These are phyloP conservation scores for Tapirus terrestris DNA, from an alignment of 2,113 vertebrate genomes.

Conservation along the genomic window DNA sequence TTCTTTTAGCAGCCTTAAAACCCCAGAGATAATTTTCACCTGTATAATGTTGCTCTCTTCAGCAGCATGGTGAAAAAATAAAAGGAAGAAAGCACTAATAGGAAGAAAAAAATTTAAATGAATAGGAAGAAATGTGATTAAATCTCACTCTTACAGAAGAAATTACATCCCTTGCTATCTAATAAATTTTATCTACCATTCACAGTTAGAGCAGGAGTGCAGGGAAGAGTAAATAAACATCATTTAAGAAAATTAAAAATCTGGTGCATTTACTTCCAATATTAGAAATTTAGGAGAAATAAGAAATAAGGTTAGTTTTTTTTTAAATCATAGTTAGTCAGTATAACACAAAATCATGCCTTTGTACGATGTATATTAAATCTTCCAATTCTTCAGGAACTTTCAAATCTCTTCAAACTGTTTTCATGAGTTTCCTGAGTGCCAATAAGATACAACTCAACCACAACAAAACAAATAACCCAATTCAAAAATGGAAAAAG, in stretches of 20 bases:
- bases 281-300: constrained; percentile 14
- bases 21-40: background rate
- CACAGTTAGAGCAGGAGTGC: background rate
- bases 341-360: background rate
- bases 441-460: background rate
- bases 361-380: background rate
- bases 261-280: background rate
- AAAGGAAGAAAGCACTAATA: background rate
- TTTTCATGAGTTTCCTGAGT: background rate
- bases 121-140: background rate
- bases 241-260: background rate
- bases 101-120: background rate
- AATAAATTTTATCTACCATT: background rate
- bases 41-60: background rate
- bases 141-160: background rate
- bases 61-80: background rate
- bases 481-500: background rate
- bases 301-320: background rate
- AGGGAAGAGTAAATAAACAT: background rate
- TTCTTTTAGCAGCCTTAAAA: background rate
- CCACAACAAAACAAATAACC: background rate
- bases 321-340: background rate
- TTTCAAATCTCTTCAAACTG: background rate
- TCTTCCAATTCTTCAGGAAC: background rate
- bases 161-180: background rate